A percentile compares a stretch with the other conserved stretches of the same genome.
phyloP scores from a whole-genome alignment of 2,113 vertebrate species.

The Progne subis region DNA sequence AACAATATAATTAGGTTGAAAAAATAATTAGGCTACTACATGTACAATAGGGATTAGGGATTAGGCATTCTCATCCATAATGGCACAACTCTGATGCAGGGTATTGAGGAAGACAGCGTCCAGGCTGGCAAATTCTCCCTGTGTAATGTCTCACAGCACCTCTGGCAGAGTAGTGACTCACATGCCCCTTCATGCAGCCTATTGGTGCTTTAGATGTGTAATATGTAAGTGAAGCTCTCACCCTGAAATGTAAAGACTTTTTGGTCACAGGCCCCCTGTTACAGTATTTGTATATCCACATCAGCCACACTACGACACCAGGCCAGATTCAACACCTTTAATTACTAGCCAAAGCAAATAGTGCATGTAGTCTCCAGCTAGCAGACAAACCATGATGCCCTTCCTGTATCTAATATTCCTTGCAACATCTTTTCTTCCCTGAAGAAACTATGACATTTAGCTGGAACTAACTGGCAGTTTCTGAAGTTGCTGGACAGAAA shows the following conservation, averaged over 20 bases:
- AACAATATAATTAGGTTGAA: neutral
- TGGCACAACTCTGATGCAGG: rapidly evolving
- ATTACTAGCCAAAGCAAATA: neutral
- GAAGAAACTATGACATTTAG: neutral
- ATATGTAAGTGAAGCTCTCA: rapidly evolving
- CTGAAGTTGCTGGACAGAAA: neutral
- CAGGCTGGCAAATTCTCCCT: neutral
- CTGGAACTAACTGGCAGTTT: neutral
- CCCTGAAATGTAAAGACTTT: neutral
- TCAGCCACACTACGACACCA: neutral
- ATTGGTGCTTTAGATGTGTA: neutral
- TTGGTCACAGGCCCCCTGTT: neutral
- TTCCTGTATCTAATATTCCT: neutral
- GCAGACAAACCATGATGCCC: neutral
- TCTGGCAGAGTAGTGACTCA: neutral
- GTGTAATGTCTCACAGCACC: neutral
- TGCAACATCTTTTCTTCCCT: neutral
- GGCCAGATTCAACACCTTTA: neutral
- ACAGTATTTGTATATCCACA: rapidly evolving
- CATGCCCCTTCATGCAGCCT: neutral
- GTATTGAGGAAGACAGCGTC: rapidly evolving
- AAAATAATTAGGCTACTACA: neutral
- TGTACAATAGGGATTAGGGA: neutral
- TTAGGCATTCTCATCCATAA: neutral
- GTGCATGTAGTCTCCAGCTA: neutral